Conservation (phyloP, 2,797 vertebrate species). For the Sebastes itinus region DNA sequence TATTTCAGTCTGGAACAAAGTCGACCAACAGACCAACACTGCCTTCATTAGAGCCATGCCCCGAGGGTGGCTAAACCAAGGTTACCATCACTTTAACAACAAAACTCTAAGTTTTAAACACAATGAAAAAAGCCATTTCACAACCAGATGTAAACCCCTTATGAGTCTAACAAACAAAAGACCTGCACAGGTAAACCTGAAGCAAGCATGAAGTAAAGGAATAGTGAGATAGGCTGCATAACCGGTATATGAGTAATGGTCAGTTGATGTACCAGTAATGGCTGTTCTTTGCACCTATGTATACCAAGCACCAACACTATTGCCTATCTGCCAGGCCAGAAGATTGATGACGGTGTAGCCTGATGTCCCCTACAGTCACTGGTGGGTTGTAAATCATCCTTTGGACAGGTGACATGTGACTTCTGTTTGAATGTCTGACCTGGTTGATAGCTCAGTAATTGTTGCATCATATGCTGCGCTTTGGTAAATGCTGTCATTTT, state of each 20-base stretch:
- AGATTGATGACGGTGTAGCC: slow-evolving; percentile 30
- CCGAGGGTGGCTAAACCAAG: not conserved
- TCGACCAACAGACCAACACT: not conserved
- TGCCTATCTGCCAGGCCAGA: slow-evolving; percentile 15
- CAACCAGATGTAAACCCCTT: not conserved
- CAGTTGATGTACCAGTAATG: not conserved
- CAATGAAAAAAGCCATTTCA: not conserved
- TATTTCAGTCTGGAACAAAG: not conserved
- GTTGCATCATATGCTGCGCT: not conserved
- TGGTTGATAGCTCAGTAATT: not conserved
- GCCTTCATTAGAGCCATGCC: not conserved
- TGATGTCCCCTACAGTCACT: slow-evolving; percentile 27
- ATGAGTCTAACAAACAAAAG: not conserved
- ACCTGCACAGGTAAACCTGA: not conserved
- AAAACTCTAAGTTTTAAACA: not conserved
- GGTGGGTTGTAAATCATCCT: slow-evolving; percentile 30
- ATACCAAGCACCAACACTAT: not conserved
- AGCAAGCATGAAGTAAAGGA: not conserved
- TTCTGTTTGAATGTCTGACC: slow-evolving; percentile 18
- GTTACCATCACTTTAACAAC: not conserved
- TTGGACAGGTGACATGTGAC: slow-evolving; percentile 23
- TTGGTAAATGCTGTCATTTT: not conserved
- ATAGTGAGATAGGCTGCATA: not conserved
- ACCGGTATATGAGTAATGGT: not conserved
- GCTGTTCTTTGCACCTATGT: not conserved